Base-by-base conservation (phyloP, 2,888 invertebrate species). In the Xestobium rufovillosum region DNA sequence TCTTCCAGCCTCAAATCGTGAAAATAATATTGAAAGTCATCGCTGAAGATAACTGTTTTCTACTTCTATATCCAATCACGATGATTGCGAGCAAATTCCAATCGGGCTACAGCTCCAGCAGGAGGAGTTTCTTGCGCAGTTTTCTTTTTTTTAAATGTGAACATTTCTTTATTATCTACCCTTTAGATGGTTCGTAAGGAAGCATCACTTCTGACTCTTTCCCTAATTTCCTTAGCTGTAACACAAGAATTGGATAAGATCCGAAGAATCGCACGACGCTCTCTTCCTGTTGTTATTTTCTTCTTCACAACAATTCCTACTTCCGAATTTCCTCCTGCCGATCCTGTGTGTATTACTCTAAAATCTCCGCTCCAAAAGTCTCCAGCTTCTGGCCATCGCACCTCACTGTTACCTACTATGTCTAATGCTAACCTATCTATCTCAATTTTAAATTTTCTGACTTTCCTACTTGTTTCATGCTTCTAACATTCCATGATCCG, bases 1-100 rank as follows among this genome's bases (percentile, higher is more conserved):
- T 16, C 31, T n/a, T 16, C 4, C 16, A 17, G 14, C 12, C 19
- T 4, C 2, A 31, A n/a, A 19, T 31, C 16, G n/a, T 31, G 31
- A 11, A 19, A 17, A 31, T 31, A 31, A 31, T 31, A 31, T 2
- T 4, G 3, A 31, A 8, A 31, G n/a, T n/a, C 23, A 19, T 19
- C 6, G n/a, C 6, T 19, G 6, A 6, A 8, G 6, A 19, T 19
- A n/a, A 19, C 23, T n/a, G n/a, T n/a, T n/a, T n/a, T n/a, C n/a
- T n/a, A n/a, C n/a, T n/a, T n/a, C n/a, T n/a, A n/a, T n/a, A n/a
- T n/a, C n/a, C n/a, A n/a, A n/a, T n/a, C n/a, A n/a, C n/a, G n/a
- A n/a, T 30, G 3, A n/a, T 11, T 14, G 4, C 13, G 13, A 9
- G 15, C 15, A 30, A 30, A 30, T 2, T 11, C n/a, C 8, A 31